phyloP scores from a whole-genome alignment of 2,113 vertebrate genomes.

The Pachypanchax playfairii region DNA sequence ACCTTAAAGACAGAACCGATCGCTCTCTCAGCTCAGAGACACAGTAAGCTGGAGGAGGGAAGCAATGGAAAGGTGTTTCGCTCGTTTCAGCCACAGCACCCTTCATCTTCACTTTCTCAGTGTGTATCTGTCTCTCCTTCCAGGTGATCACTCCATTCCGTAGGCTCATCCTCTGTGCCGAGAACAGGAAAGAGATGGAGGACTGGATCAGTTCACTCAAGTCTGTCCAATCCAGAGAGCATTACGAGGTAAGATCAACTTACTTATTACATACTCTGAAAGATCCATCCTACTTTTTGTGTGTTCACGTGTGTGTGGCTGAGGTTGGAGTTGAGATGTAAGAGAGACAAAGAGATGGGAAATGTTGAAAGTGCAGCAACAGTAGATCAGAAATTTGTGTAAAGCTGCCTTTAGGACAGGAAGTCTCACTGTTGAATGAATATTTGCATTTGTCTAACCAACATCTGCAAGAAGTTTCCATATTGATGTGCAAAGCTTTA shows the following conservation, averaged over 20 bases:
- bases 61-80: conserved; percentile 30
- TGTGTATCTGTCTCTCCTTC: neutral
- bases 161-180: conserved; percentile 89
- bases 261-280: too few species aligned
- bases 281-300: too few species aligned
- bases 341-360: neutral
- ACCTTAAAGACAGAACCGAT: conserved; percentile 62
- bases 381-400: conserved; percentile 4
- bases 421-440: neutral
- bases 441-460: too few species aligned
- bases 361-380: conserved; percentile 11
- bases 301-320: too few species aligned
- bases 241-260: conserved; percentile 94
- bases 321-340: neutral
- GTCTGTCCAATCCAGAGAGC: conserved; percentile 95
- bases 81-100: neutral
- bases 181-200: conserved; percentile 96
- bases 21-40: conserved; percentile 52
- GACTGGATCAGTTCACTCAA: conserved; percentile 95
- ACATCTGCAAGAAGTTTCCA: neutral
- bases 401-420: neutral
- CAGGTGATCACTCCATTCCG: conserved; percentile 95
- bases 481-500: neutral
- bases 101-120: conserved; percentile 53
- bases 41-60: conserved; percentile 43